These are phyloP conservation scores for Catostomus latipinnis DNA, from an alignment of 2,797 vertebrate species.

Conservation along the genomic window DNA sequence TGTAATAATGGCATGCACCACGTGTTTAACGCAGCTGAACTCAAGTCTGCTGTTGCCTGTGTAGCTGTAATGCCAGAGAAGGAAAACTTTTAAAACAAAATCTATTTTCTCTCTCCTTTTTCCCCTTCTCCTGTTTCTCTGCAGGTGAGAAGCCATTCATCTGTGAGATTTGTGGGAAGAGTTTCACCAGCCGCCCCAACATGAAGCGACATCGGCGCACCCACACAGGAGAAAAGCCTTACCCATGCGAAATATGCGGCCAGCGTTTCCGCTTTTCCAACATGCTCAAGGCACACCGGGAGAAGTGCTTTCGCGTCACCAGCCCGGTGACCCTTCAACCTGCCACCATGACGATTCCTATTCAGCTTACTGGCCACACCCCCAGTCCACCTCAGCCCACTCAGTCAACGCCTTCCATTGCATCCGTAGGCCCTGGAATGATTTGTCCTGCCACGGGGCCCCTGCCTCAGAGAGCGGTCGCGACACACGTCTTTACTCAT, in stretches of 20 bases:
- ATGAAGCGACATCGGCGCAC: conserved; percentile 98
- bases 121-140: conserved; percentile 29
- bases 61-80: conserved; percentile 11
- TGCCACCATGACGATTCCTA: conserved; percentile 78
- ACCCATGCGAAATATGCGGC: conserved; percentile 94
- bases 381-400: conserved; percentile 65
- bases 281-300: conserved; percentile 97
- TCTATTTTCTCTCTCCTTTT: background rate
- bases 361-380: conserved; percentile 77
- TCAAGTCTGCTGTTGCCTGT: conserved; percentile 15
- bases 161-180: conserved; percentile 98
- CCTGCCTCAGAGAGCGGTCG: conserved; percentile 74
- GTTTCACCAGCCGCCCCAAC: conserved; percentile 98
- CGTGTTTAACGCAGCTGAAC: background rate
- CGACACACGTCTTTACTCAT: conserved; percentile 88
- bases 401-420: conserved; percentile 27
- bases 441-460: conserved; percentile 72
- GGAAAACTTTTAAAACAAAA: background rate
- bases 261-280: conserved; percentile 98
- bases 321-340: conserved; percentile 87
- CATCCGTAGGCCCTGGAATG: conserved; percentile 77
- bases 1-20: conserved; percentile 63
- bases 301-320: conserved; percentile 96
- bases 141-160: conserved; percentile 98
- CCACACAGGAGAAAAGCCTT: conserved; percentile 97